Base-by-base conservation (phyloP, 2,888 invertebrate genomes). In the Oegoconia quadripuncta region DNA sequence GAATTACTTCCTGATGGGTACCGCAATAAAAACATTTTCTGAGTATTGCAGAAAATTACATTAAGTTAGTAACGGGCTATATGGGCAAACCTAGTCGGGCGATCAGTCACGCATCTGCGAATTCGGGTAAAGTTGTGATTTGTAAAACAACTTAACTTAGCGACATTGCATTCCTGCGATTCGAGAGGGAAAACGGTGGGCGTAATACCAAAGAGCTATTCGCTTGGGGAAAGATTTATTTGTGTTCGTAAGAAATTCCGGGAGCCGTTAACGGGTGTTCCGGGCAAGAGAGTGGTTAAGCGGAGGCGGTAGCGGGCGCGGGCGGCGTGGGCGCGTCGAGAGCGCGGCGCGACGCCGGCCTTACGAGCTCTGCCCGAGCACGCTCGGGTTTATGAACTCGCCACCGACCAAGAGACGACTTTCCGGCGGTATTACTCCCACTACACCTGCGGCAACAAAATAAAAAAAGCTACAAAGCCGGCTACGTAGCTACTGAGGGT, bases 341-440 rank as follows among this genome's bases (percentile, higher is more conserved):
- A 48, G 40, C 28, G 41, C 37, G 36, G 34, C 42, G 47, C 42
- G 43, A 61, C 48, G 60, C 46, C 57, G 59, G 54, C 55, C 61
- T 66, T 78, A 86, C 64, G 89, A 78, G 67, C 84, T 76, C 68
- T 88, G 88, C 52, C 89, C 88, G 74, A 90, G 78, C 74, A 74
- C 74, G 65, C 78, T 75, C 69, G 78, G 73, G 74, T 73, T 86
- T 79, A 90, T 79, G 77, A 88, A 91, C 87, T 91, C 90, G 71
- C 89, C 88, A 74, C 90, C 89, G 72, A 91, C 89, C 86, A 90
- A 79, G 69, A 83, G 89, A 69, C 89, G 88, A 81, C 88, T 89
- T 82, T 91, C 90, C 81, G 90, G 87, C 64, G 82, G 77, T 78
- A 90, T 77, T 64, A 91, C 88, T 83, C 90, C 90, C 88, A 91